Evolutionary conservation across 2,113 vertebrate species (phyloP), one percentile per base, ranked within the genome.

Genomic region (Sebastes schlegelii): DNA sequence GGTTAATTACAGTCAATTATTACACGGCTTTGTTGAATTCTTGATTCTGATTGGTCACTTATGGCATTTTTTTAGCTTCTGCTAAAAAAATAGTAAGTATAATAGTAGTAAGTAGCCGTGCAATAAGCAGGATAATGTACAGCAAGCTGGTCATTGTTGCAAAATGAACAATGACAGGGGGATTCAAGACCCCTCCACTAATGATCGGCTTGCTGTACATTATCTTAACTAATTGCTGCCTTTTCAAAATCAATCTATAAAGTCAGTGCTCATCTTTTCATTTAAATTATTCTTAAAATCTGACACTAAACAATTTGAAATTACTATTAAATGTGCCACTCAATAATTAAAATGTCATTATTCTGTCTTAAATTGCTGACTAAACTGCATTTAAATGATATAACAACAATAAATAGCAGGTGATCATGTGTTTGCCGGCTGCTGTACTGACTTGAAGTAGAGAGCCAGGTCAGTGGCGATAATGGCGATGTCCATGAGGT

Each of bases 391-490:
- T n/a, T n/a, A 48, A 26, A 26, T 26, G 26, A 26, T 26, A 26
- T 26, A 26, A 3, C 2, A 26, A 2, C 26, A 26, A 26, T 26
- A 26, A 26, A 26, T 26, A 26, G 26, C 26, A 26, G 26, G 26
- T 26, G 26, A 3, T 26, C 26, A 26, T 26, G 23, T 12, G 1
- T 65, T 9, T 5, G 13, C 2, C 7, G 5, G 45, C 42, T 5
- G 34, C 2, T 12, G 8, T 10, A 88, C 95, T 92, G 78, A 96
- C 96, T 96, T 96, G 90, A 96, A 96, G 91, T 96, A 96, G 71
- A 96, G 95, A 48, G 96, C 95, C 89, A 96, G 86, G 84, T 96
- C 95, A 1, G 95, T 96, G 72, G 96, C 96, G 46, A 96, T 95
- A 55, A 96, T 96, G 74, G 95, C 95, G 42, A 96, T 95, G 87